Conservation (phyloP, 2,113 vertebrate genomes). For the Papio anubis region DNA sequence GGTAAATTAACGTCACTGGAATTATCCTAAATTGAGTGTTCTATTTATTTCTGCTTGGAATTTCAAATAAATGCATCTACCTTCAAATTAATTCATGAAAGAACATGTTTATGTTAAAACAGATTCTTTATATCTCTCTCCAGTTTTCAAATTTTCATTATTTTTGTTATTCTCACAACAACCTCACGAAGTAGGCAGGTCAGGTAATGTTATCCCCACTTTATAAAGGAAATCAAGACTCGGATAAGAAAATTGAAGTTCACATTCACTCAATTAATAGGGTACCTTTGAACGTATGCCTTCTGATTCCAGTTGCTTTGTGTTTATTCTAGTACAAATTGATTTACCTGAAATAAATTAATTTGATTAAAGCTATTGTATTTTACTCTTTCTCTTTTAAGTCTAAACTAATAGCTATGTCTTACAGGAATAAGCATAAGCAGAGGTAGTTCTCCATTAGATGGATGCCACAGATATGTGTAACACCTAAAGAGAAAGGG, state of each 20-base stretch:
- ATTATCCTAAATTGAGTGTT: background rate
- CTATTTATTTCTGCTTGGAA: background rate
- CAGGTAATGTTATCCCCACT: background rate
- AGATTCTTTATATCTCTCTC: background rate
- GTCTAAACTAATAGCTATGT: slow-evolving; percentile 32
- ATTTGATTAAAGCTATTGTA: slow-evolving; percentile 33
- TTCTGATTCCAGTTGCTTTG: background rate
- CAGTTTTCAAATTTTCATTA: background rate
- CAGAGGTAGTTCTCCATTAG: background rate
- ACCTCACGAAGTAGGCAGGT: background rate
- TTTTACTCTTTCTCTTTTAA: slow-evolving; percentile 26
- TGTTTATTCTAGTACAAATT: background rate
- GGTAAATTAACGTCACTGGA: background rate
- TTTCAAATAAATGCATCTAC: background rate
- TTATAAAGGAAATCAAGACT: background rate
- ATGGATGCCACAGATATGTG: background rate
- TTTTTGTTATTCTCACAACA: background rate
- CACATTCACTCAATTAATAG: background rate
- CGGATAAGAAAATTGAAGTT: background rate
- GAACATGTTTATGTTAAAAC: background rate
- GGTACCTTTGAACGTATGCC: background rate
- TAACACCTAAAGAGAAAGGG: slow-evolving; percentile 20
- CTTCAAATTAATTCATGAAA: background rate
- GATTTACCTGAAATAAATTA: slow-evolving; percentile 23
- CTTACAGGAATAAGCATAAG: slow-evolving; percentile 17